phyloP scores from a whole-genome alignment of 2,797 vertebrate genomes.

The Luscinia megarhynchos region DNA sequence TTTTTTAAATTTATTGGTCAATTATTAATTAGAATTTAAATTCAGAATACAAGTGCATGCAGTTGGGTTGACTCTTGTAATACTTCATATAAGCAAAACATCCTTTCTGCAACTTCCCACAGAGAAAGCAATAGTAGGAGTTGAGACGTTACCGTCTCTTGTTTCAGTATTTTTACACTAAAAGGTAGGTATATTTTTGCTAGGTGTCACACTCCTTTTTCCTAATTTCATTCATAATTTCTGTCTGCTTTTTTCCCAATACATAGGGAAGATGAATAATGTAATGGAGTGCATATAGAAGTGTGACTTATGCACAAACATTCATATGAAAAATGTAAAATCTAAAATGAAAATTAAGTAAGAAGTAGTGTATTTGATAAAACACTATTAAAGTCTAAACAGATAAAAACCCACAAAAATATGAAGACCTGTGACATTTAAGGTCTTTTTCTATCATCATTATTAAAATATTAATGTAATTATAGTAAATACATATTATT shows the following conservation, averaged over 20 bases:
- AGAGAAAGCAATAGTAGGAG: background rate
- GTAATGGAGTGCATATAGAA: background rate
- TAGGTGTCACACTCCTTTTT: background rate
- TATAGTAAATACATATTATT: background rate
- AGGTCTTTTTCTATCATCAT: background rate
- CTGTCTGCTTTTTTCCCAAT: background rate
- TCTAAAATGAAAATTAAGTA: background rate
- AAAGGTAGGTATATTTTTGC: background rate
- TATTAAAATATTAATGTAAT: background rate
- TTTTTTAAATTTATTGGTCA: background rate
- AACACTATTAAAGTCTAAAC: background rate
- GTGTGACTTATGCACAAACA: background rate
- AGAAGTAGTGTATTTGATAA: background rate
- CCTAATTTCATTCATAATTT: background rate
- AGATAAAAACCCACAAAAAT: background rate
- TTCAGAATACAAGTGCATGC: background rate
- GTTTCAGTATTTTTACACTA: background rate
- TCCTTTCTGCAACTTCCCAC: background rate
- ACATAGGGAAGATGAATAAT: background rate
- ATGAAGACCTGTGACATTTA: background rate
- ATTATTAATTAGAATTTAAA: background rate
- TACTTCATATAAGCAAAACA: background rate
- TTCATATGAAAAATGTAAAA: background rate
- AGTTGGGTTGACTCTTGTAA: background rate
- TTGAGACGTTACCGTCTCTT: background rate